phyloP scores from a whole-genome alignment of 2,113 vertebrate species.

The Petroica traversi region DNA sequence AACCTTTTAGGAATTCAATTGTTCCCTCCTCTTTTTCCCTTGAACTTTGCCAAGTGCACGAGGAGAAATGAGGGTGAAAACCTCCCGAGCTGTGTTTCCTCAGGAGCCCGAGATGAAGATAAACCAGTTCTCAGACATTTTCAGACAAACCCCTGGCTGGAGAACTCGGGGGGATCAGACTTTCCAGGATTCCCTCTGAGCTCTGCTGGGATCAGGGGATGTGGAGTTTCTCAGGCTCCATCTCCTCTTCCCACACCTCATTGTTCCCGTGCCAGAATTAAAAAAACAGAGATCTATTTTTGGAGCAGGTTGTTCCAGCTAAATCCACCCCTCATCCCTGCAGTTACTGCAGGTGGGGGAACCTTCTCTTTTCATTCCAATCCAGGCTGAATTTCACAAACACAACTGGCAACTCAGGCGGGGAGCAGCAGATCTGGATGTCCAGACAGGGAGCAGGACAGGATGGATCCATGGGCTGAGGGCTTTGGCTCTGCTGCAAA shows the following conservation, averaged over 20 bases:
- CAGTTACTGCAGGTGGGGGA: not conserved
- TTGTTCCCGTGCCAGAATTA: conserved; percentile 19
- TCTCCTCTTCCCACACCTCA: conserved; percentile 18
- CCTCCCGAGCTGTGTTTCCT: not conserved
- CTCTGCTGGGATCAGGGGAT: not conserved
- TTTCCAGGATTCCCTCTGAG: not conserved
- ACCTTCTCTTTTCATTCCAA: not conserved
- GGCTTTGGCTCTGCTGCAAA: not conserved
- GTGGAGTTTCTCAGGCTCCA: conserved; percentile 16
- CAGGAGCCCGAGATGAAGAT: not conserved
- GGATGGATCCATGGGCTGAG: not conserved
- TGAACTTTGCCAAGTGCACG: not conserved
- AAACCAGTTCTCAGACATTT: not conserved
- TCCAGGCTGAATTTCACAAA: not conserved
- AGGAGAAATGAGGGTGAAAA: not conserved
- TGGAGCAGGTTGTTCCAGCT: not conserved
- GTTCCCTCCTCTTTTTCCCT: not conserved
- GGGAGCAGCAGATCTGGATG: not conserved
- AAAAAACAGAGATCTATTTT: conserved; percentile 9
- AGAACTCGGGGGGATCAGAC: not conserved
- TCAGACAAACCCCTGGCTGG: not conserved
- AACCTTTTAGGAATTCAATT: not conserved
- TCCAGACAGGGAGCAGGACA: rapidly evolving
- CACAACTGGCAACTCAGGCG: not conserved
- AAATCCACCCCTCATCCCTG: not conserved